Percentiles rank a stretch among this genome's conserved stretches.
phyloP scores from a whole-genome alignment of 2,888 invertebrate species.

The Deladenus siricidicola region DNA sequence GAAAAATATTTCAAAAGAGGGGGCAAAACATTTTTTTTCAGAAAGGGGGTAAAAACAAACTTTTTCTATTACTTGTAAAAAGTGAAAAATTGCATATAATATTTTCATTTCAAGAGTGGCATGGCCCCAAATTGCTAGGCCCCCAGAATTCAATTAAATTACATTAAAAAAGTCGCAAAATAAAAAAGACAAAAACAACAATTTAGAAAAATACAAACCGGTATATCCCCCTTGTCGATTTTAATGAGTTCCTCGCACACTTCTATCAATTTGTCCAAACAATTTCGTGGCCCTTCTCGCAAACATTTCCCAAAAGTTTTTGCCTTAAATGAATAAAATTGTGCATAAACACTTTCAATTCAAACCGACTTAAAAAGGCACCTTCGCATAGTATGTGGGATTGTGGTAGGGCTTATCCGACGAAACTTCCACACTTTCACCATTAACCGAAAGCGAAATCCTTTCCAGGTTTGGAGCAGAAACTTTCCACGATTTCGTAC shows the following conservation, averaged over 20 bases:
- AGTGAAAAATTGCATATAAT: not conserved
- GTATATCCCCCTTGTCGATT: constrained; percentile 24
- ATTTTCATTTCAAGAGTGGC: not conserved
- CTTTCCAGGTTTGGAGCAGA: no score
- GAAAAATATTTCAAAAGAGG: no score
- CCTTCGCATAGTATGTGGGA: not conserved
- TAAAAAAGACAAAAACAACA: no score
- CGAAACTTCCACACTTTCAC: no score
- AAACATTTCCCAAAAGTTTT: not conserved
- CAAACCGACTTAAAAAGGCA: no score
- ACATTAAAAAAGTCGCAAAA: no score
- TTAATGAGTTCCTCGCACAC: constrained; percentile 23
- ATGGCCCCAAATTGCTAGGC: no score
- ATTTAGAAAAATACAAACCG: no score
- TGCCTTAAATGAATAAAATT: no score
- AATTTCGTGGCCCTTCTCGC: constrained; percentile 6
- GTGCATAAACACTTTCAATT: no score
- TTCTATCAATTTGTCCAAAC: constrained; percentile 10
- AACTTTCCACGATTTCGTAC: not conserved
- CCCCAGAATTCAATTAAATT: no score
- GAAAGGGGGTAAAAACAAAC: not conserved
- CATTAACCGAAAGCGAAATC: no score
- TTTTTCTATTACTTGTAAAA: not conserved
- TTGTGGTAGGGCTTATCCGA: not conserved
- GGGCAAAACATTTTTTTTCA: not conserved